Percentiles rank a stretch among this genome's conserved stretches.
phyloP scores from a whole-genome alignment of 2,797 vertebrate genomes.

The Sphenopsis melanotis region DNA sequence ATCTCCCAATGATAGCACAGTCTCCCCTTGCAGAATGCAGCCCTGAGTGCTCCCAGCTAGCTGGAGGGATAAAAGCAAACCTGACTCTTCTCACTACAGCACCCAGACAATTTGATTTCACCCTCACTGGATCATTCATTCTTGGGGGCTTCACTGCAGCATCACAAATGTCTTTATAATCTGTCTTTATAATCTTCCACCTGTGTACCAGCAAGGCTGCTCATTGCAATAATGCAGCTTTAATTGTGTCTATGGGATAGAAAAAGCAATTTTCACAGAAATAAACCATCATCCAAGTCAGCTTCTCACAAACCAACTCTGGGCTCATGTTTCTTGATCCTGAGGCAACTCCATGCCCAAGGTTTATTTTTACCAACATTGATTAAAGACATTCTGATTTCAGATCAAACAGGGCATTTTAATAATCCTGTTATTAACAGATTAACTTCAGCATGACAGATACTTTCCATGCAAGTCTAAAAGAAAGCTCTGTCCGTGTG shows the following conservation, averaged over 20 bases:
- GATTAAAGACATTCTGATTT: neutral
- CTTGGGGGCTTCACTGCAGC: neutral
- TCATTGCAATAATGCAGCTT: constrained; percentile 18
- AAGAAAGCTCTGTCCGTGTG: neutral
- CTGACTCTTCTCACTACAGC: neutral
- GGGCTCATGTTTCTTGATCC: neutral
- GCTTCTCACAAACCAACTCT: neutral
- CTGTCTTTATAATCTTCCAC: constrained; percentile 22
- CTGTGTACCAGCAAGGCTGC: neutral
- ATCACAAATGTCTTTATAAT: neutral
- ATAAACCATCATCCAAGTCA: constrained; percentile 14
- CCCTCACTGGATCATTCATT: constrained; percentile 13
- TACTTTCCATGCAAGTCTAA: neutral
- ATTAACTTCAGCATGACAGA: neutral
- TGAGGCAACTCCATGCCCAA: neutral
- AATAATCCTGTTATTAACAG: neutral
- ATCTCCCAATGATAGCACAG: neutral
- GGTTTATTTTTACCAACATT: neutral
- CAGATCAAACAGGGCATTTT: neutral
- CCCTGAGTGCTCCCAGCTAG: neutral
- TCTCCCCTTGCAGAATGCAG: neutral
- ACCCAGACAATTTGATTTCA: constrained; percentile 18
- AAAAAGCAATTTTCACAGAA: constrained; percentile 10
- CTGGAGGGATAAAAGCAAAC: neutral
- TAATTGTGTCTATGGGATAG: neutral